A percentile compares a stretch with the other conserved stretches of the same genome.
phyloP scores from a whole-genome alignment of 2,113 vertebrate genomes.

The Meles meles region DNA sequence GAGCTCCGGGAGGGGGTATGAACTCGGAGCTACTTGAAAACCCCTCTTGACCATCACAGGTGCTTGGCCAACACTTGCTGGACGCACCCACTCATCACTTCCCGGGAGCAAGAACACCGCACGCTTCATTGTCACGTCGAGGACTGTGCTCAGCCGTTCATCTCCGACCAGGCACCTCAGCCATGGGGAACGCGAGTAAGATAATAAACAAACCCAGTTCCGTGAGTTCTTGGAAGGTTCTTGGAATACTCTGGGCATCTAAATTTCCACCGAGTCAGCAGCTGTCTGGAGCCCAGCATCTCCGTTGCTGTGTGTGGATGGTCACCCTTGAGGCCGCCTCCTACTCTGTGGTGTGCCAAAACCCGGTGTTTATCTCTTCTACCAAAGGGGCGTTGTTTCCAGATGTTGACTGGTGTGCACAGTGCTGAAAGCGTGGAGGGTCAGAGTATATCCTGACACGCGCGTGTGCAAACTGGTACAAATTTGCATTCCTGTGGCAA shows the following conservation, averaged over 20 bases:
- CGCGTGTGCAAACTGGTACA: not conserved
- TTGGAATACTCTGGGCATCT: not conserved
- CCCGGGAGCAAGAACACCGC: not conserved
- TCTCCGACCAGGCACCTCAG: not conserved
- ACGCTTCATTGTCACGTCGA: rapidly evolving
- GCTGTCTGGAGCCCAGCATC: not conserved
- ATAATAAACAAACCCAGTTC: no score
- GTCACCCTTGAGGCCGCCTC: not conserved
- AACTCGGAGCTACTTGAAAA: not conserved
- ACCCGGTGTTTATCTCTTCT: no score
- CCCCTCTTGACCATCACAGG: not conserved
- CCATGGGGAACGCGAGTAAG: not conserved
- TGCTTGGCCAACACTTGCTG: no score
- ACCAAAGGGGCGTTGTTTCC: rapidly evolving
- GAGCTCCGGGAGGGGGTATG: rapidly evolving
- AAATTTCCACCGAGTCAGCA: not conserved
- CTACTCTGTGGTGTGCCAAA: rapidly evolving
- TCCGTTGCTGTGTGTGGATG: not conserved
- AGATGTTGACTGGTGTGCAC: not conserved
- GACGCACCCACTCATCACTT: rapidly evolving
- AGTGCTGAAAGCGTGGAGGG: rapidly evolving
- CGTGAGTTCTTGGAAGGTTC: not conserved
- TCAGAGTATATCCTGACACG: not conserved
- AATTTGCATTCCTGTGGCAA: not conserved
- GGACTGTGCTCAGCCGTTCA: rapidly evolving